Evolutionary conservation across 2,797 vertebrate genomes (phyloP), one percentile per base, ranked within the genome.

Genomic region (Tangara arthus): DNA sequence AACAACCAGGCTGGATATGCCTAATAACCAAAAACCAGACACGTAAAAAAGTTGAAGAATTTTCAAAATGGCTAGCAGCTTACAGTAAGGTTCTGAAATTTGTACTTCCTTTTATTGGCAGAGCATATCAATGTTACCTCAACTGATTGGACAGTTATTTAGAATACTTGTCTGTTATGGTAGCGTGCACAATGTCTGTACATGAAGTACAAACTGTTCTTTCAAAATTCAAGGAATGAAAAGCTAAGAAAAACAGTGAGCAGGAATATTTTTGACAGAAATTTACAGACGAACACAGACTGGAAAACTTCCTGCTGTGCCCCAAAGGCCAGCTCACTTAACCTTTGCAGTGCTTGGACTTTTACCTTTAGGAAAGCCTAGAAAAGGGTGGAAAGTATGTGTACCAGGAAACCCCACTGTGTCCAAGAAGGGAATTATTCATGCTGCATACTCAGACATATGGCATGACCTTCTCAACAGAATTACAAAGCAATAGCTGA

Each of bases 401-500:
- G 17, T 78, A 71, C n/a, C 37, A 52, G 61, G 55, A 90, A 93
- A 66, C 8, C 47, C 59, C 17, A 49, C 63, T 42, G 66, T 30
- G 52, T 52, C 41, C n/a, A 76, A 66, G 41, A 56, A 28, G 41
- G 15, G 87, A 90, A 92, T 95, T 87, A 77, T 16, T 94, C 63
- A 87, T 6, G 8, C 20, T 64, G 37, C 46, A 52, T 59, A 50
- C 24, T 91, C 42, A 86, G 39, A 81, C 26, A 65, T 52, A 57
- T 9, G 28, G 11, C 0, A 4, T 76, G 81, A 78, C 20, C 52
- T 89, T 93, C 73, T 72, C 47, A 83, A 83, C 17, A 81, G 57
- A 82, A 66, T 24, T 72, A 23, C 0, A 2, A 84, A 86, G 26
- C 19, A 72, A 57, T 41, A 47, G 28, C 28, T 61, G n/a, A 76